Evolutionary conservation across 2,797 vertebrate genomes (phyloP).

Genomic region (Artibeus jamaicensis): DNA sequence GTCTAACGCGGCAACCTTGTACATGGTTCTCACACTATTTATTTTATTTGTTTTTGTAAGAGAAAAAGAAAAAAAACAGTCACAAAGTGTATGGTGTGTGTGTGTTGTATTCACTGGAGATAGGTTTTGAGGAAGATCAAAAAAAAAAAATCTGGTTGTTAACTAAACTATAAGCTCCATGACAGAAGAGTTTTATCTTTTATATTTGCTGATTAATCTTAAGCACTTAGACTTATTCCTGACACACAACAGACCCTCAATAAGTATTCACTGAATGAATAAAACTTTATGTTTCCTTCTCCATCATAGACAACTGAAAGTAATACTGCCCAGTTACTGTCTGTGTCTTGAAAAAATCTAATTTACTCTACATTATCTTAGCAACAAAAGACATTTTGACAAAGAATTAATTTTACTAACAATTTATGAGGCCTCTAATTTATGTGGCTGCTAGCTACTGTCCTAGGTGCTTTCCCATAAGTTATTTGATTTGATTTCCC

Average conservation of each 20-base stretch:
- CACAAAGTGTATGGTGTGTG: neutral
- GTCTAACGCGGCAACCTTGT: neutral
- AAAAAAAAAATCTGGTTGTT: neutral
- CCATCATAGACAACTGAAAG: neutral
- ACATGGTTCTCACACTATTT: neutral
- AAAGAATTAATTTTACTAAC: slow-evolving; percentile 33
- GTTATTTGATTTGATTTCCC: neutral
- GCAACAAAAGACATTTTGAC: slow-evolving; percentile 7
- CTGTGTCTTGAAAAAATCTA: neutral
- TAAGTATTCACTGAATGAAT: slow-evolving; percentile 20
- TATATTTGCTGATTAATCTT: neutral
- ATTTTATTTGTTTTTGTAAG: neutral
- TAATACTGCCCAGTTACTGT: neutral
- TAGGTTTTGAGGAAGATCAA: neutral
- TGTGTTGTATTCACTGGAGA: neutral
- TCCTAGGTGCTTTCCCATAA: neutral
- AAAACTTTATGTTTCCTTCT: slow-evolving; percentile 21
- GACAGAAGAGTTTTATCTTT: neutral
- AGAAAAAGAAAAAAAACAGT: neutral
- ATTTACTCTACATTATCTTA: neutral
- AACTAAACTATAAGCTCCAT: neutral
- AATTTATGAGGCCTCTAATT: neutral
- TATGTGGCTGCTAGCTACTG: neutral
- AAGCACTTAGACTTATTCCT: slow-evolving; percentile 4
- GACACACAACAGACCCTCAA: neutral